These are phyloP conservation scores for Drosophila bocqueti DNA, from an alignment of 1,140 invertebrate genomes.

Conservation along the genomic window DNA sequence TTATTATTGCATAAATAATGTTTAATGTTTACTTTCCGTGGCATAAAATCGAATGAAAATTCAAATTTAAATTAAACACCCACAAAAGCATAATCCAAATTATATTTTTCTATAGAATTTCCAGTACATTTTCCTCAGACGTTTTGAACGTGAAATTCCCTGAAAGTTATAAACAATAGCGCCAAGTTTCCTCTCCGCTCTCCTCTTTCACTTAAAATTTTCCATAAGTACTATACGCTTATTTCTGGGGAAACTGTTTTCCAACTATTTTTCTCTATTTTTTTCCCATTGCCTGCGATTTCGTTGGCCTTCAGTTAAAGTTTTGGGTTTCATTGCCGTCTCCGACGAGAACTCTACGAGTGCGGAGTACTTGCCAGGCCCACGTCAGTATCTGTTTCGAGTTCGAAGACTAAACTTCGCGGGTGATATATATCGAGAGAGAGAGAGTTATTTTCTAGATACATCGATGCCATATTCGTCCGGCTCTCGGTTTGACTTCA, in stretches of 20 bases:
- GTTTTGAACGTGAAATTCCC: background rate
- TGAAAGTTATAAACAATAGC: background rate
- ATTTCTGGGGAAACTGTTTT: background rate
- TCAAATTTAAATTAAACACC: background rate
- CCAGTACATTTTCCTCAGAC: background rate
- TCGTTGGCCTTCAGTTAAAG: slow-evolving; percentile 18
- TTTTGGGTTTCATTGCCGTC: slow-evolving; percentile 20
- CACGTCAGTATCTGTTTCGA: slow-evolving; percentile 28
- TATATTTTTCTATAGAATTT: background rate
- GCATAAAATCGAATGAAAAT: background rate
- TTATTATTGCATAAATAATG: slow-evolving; percentile 2
- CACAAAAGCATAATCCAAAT: background rate
- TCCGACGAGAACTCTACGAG: background rate
- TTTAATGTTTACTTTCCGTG: slow-evolving; percentile 11
- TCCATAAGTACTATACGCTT: background rate
- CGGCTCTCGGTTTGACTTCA: slow-evolving; percentile 19
- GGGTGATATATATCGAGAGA: background rate
- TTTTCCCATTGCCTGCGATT: background rate
- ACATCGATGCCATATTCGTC: slow-evolving; percentile 36
- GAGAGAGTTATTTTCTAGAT: background rate
- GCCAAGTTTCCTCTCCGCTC: background rate
- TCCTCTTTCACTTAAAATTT: slow-evolving; percentile 7
- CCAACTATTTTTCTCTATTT: background rate
- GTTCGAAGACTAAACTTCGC: slow-evolving; percentile 30
- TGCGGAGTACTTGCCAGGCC: background rate